These are phyloP conservation scores for Homarus americanus DNA, from an alignment of 1,140 invertebrate genomes.

Conservation along the genomic window DNA sequence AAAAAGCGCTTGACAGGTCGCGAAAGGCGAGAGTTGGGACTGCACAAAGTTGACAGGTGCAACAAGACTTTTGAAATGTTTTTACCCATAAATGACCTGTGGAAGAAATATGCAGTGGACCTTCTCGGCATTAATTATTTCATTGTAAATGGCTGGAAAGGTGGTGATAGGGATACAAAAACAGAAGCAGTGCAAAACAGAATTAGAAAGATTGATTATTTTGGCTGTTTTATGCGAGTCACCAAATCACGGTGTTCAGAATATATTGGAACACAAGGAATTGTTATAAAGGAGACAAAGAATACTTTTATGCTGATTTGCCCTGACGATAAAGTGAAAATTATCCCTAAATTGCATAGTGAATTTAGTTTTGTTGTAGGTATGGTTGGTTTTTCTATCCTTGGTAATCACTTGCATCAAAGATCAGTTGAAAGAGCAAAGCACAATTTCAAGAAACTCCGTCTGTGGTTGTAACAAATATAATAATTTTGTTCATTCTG, in stretches of 20 bases:
- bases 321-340: conserved; percentile 68
- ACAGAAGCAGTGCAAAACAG: conserved; percentile 64
- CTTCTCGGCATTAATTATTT: conserved; percentile 64
- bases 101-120: conserved; percentile 63
- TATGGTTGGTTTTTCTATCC: conserved; percentile 58
- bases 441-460: conserved; percentile 73
- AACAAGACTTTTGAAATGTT: conserved; percentile 70
- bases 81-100: conserved; percentile 64
- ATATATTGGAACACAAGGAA: conserved; percentile 59
- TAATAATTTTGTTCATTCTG: background rate
- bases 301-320: conserved; percentile 68
- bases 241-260: conserved; percentile 66
- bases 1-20: conserved; percentile 56
- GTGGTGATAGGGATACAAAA: conserved; percentile 42
- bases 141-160: conserved; percentile 48
- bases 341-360: conserved; percentile 70
- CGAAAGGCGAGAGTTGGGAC: conserved; percentile 54
- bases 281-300: conserved; percentile 72
- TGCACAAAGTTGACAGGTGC: conserved; percentile 57
- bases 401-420: conserved; percentile 72
- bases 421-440: conserved; percentile 70
- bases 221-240: conserved; percentile 66
- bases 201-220: conserved; percentile 71
- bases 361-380: conserved; percentile 72
- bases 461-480: conserved; percentile 61